Percentiles rank a stretch among this genome's conserved stretches.
phyloP scores from a whole-genome alignment of 2,888 invertebrate genomes.

The Ditula angustiorana region DNA sequence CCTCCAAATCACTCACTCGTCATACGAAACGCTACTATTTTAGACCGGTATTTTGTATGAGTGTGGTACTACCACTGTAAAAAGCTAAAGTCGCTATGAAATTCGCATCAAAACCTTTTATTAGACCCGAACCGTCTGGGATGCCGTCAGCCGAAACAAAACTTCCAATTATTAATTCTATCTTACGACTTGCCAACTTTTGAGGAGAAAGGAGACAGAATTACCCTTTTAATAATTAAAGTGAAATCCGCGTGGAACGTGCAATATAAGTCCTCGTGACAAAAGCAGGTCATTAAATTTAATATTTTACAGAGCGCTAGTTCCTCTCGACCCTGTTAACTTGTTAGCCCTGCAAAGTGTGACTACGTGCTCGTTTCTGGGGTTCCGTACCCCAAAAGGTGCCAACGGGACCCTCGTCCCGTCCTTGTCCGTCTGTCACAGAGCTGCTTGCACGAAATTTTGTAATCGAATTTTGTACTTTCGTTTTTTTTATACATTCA shows the following conservation, averaged over 20 bases:
- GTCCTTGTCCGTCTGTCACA: too few species aligned
- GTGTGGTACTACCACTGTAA: not conserved
- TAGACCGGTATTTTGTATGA: not conserved
- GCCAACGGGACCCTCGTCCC: too few species aligned
- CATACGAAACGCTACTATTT: not conserved
- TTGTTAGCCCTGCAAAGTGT: too few species aligned
- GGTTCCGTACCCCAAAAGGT: too few species aligned
- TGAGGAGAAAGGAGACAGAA: slow-evolving; percentile 48
- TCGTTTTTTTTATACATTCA: too few species aligned
- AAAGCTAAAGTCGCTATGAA: slow-evolving; percentile 1
- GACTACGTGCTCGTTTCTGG: too few species aligned
- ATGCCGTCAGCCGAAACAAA: slow-evolving; percentile 26
- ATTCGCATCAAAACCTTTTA: not conserved
- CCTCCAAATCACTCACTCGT: too few species aligned
- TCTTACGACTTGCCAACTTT: slow-evolving; percentile 31
- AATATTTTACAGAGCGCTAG: slow-evolving; percentile 66
- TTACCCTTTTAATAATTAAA: slow-evolving; percentile 64
- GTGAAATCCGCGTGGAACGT: slow-evolving; percentile 50
- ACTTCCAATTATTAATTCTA: slow-evolving; percentile 43
- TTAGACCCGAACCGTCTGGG: not conserved
- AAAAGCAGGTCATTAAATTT: slow-evolving; percentile 70
- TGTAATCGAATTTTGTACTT: too few species aligned
- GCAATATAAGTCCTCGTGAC: slow-evolving; percentile 56
- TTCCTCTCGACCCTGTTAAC: slow-evolving; percentile 61
- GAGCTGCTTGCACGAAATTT: too few species aligned